Conservation (phyloP, 2,888 invertebrate genomes). For the Nezara viridula region DNA sequence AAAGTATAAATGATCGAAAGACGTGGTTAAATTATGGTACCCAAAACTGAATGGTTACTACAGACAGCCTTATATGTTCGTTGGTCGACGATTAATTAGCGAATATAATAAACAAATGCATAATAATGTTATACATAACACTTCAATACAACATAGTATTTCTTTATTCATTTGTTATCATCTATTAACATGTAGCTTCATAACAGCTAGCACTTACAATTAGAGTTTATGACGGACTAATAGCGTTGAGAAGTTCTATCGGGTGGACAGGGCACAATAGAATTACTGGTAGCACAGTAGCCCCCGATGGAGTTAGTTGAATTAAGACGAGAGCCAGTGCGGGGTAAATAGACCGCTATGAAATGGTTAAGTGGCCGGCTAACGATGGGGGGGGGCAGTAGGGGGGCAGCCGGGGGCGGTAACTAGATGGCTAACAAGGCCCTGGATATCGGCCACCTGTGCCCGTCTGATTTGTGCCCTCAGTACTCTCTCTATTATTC, state of each 20-base stretch:
- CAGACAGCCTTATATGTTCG: too few relatives aligned
- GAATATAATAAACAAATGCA: too few relatives aligned
- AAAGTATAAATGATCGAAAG: too few relatives aligned
- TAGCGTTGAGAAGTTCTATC: neutral
- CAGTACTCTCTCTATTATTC: neutral
- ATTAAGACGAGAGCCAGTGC: conserved; percentile 31
- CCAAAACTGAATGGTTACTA: too few relatives aligned
- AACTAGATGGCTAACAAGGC: conserved; percentile 48
- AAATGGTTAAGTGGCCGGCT: conserved; percentile 47
- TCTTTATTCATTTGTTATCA: too few relatives aligned
- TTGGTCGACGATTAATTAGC: too few relatives aligned
- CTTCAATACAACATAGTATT: too few relatives aligned
- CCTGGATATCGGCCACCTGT: conserved; percentile 34
- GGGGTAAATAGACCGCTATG: conserved; percentile 40
- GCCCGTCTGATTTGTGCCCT: conserved; percentile 36
- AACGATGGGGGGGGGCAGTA: conserved; percentile 42
- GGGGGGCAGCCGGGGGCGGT: neutral
- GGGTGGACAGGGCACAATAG: neutral
- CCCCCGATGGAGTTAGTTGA: conserved; percentile 31
- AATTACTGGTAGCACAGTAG: neutral
- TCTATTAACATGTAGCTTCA: too few relatives aligned
- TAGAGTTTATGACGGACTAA: neutral
- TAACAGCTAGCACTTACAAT: neutral
- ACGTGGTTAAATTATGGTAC: too few relatives aligned
- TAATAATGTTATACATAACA: too few relatives aligned